A percentile compares a stretch with the other conserved stretches of the same genome.
These are phyloP conservation scores for Sebastes schlegelii DNA, from an alignment of 2,113 vertebrate genomes.

Conservation along the genomic window DNA sequence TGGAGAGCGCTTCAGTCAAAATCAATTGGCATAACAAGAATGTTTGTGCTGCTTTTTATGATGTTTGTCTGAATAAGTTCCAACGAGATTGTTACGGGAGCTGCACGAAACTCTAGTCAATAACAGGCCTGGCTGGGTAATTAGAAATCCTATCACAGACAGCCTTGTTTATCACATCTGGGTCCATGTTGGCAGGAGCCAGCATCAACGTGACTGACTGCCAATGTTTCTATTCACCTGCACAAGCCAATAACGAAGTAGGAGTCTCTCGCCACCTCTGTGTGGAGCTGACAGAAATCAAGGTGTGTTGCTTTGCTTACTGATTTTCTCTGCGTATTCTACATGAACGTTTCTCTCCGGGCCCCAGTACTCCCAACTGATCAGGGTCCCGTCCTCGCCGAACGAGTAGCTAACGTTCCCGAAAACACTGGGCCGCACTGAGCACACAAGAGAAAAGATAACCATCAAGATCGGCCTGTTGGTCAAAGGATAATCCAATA, in stretches of 20 bases:
- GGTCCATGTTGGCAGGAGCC: slow-evolving; percentile 43
- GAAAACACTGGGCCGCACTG: slow-evolving; percentile 88
- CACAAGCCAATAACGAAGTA: slow-evolving; percentile 60
- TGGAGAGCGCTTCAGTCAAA: slow-evolving; percentile 46
- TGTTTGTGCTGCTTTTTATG: slow-evolving; percentile 42
- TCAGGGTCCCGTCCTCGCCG: slow-evolving; percentile 89
- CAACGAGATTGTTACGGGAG: slow-evolving; percentile 34
- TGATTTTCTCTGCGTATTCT: slow-evolving; percentile 94
- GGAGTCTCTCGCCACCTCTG: slow-evolving; percentile 69
- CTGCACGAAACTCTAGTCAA: slow-evolving; percentile 18
- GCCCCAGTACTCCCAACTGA: slow-evolving; percentile 97
- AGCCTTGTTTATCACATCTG: slow-evolving; percentile 60
- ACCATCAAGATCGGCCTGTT: slow-evolving; percentile 67
- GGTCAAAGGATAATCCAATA: slow-evolving; percentile 43
- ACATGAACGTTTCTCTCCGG: slow-evolving; percentile 91
- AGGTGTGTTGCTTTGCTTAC: slow-evolving; percentile 90
- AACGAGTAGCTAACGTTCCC: slow-evolving; percentile 89
- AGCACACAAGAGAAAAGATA: slow-evolving; percentile 88
- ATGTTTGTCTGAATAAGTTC: slow-evolving; percentile 38
- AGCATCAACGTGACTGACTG: slow-evolving; percentile 29
- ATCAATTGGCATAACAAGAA: slow-evolving; percentile 40
- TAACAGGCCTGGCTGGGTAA: slow-evolving; percentile 25
- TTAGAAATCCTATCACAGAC: slow-evolving; percentile 64
- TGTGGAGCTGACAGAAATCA: slow-evolving; percentile 46
- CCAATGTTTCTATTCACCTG: slow-evolving; percentile 74